Conservation (phyloP, 2,113 vertebrate genomes). For the Sinocyclocheilus rhinocerous region DNA sequence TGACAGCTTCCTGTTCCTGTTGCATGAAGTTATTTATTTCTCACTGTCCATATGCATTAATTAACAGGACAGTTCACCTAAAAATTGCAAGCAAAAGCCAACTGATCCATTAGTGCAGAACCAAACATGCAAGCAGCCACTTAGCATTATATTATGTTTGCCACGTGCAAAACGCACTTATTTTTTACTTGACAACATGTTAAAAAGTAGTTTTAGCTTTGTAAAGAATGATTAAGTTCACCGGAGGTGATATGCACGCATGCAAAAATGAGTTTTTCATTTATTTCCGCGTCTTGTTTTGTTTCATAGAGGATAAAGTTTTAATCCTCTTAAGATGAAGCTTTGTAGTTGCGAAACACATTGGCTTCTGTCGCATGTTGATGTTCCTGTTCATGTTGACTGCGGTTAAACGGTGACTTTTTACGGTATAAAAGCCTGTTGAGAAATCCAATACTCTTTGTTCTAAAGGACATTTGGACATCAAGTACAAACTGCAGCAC, state of each 20-base stretch:
- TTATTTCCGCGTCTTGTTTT: constrained; percentile 32
- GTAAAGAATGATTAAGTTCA: neutral
- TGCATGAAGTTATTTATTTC: neutral
- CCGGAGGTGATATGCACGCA: neutral
- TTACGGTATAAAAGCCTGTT: neutral
- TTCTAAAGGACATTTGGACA: constrained; percentile 69
- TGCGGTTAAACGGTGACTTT: neutral
- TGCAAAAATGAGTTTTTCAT: neutral
- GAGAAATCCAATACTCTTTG: constrained; percentile 34
- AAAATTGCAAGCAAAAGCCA: neutral
- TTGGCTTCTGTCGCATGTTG: constrained; percentile 18
- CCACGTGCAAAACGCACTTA: neutral
- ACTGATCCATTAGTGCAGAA: neutral
- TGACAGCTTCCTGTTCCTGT: constrained; percentile 41
- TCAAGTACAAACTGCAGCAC: constrained; percentile 72
- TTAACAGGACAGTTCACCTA: neutral
- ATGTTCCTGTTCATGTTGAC: constrained; percentile 30
- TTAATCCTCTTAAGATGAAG: constrained; percentile 50
- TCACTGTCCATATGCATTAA: neutral
- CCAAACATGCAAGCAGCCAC: neutral
- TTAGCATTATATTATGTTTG: neutral
- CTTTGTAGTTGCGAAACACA: constrained; percentile 35
- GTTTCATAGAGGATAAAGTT: constrained; percentile 42
- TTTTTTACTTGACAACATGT: neutral
- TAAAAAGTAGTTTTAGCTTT: neutral